phyloP scores from a whole-genome alignment of 1,140 invertebrate genomes.

The Drosophila nigrodunni region DNA sequence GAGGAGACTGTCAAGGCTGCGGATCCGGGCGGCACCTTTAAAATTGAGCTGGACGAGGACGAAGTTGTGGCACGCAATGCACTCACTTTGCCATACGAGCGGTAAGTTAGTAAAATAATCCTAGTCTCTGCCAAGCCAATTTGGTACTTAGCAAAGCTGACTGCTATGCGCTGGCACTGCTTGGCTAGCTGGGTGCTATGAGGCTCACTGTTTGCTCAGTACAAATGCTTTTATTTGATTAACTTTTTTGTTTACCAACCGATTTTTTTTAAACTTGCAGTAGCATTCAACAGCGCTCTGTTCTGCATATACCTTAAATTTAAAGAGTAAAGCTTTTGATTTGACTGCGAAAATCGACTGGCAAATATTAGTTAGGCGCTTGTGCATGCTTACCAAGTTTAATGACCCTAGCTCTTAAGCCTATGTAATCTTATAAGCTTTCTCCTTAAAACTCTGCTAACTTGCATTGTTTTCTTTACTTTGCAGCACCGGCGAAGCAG shows the following conservation, averaged over 20 bases:
- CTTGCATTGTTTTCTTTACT: background rate
- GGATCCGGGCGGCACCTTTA: conserved; percentile 71
- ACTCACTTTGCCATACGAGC: conserved; percentile 83
- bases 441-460: background rate
- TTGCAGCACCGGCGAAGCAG: conserved; percentile 62
- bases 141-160: too few species aligned
- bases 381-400: too few species aligned
- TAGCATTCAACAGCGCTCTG: too few species aligned
- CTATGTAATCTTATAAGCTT: background rate
- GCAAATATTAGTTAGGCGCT: too few species aligned
- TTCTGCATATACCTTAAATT: too few species aligned
- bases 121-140: too few species aligned
- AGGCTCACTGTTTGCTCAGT: background rate
- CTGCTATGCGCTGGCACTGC: too few species aligned
- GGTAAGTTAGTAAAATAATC: conserved; percentile 37
- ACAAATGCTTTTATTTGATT: background rate
- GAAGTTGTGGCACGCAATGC: conserved; percentile 81
- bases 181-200: too few species aligned
- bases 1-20: conserved; percentile 15
- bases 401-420: too few species aligned
- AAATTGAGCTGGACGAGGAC: conserved; percentile 81
- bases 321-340: too few species aligned
- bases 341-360: too few species aligned
- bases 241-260: background rate
- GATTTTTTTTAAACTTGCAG: too few species aligned